phyloP scores from a whole-genome alignment of 2,888 invertebrate genomes.

The Drosophila vallismaia region DNA sequence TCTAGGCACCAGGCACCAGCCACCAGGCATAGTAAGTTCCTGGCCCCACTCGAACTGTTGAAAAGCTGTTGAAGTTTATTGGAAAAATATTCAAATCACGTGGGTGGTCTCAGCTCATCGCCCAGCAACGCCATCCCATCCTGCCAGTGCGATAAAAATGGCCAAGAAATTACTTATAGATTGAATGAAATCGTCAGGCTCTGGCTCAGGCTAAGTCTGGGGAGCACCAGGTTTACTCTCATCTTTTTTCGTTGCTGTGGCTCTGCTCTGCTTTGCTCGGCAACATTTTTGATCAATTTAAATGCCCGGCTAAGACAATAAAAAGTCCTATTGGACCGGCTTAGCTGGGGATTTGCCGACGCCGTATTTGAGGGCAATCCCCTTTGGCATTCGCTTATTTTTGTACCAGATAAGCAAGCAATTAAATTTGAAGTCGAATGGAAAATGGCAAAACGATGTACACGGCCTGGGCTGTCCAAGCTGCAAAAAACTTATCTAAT shows the following conservation, averaged over 20 bases:
- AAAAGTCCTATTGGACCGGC: slow-evolving; percentile 60
- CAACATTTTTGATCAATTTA: slow-evolving; percentile 74
- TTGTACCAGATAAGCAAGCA: slow-evolving; percentile 61
- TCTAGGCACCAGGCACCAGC: not conserved
- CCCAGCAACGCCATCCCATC: slow-evolving; percentile 37
- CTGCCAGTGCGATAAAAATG: slow-evolving; percentile 69
- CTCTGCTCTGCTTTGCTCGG: slow-evolving; percentile 27
- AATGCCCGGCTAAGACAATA: slow-evolving; percentile 73
- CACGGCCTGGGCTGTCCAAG: slow-evolving; percentile 5
- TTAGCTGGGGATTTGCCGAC: slow-evolving; percentile 60
- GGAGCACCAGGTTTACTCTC: slow-evolving; percentile 6
- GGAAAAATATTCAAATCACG: slow-evolving; percentile 81
- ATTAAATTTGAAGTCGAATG: slow-evolving; percentile 59
- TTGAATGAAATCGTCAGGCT: slow-evolving; percentile 72
- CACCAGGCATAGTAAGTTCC: slow-evolving; percentile 9
- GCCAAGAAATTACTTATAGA: slow-evolving; percentile 77
- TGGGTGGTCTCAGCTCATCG: slow-evolving; percentile 74
- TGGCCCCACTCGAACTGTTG: slow-evolving; percentile 54
- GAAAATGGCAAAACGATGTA: slow-evolving; percentile 66
- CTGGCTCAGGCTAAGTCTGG: not conserved
- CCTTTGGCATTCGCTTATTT: slow-evolving; percentile 42
- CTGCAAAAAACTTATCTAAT: slow-evolving; percentile 76
- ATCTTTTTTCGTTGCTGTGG: slow-evolving; percentile 2
- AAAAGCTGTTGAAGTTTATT: slow-evolving; percentile 80
- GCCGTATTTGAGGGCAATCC: slow-evolving; percentile 16